A percentile compares a stretch with the other conserved stretches of the same genome.
phyloP scores from a whole-genome alignment of 1,140 invertebrate species.

The Caenorhabditis latens region DNA sequence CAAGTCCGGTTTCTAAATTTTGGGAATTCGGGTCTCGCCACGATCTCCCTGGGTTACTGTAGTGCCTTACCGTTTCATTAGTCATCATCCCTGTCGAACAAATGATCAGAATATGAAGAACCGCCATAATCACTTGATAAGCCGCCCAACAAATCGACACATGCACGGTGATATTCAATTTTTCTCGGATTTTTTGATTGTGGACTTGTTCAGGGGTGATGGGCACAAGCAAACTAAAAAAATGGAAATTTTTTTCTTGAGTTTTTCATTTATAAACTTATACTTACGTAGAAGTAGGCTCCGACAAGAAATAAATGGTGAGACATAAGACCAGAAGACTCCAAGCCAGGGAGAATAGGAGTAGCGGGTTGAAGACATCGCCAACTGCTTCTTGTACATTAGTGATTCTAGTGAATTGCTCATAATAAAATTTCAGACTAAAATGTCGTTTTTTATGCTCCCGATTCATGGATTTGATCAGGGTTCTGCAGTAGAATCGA shows the following conservation, averaged over 20 bases:
- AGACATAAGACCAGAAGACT: conserved; percentile 72
- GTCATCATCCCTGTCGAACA: conserved; percentile 71
- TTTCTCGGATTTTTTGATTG: conserved; percentile 57
- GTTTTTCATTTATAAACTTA: too few species aligned
- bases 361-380: conserved; percentile 72
- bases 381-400: conserved; percentile 72
- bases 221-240: too few species aligned
- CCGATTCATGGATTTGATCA: conserved; percentile 69
- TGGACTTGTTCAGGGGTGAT: conserved; percentile 71
- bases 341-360: conserved; percentile 73
- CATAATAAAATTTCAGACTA: conserved; percentile 74
- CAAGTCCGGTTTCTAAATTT: too few species aligned
- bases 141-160: conserved; percentile 71
- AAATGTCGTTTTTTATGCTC: conserved; percentile 70
- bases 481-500: conserved; percentile 69
- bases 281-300: conserved; percentile 70
- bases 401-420: conserved; percentile 73
- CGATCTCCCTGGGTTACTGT: too few species aligned
- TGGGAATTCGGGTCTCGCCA: too few species aligned
- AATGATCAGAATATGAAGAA: conserved; percentile 70
- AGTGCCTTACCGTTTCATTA: conserved; percentile 68
- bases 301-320: conserved; percentile 73
- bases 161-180: conserved; percentile 66
- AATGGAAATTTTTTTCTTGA: too few species aligned
- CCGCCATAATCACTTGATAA: conserved; percentile 71